Conservation (phyloP, 2,113 vertebrate genomes). For the Dasyprocta punctata region DNA sequence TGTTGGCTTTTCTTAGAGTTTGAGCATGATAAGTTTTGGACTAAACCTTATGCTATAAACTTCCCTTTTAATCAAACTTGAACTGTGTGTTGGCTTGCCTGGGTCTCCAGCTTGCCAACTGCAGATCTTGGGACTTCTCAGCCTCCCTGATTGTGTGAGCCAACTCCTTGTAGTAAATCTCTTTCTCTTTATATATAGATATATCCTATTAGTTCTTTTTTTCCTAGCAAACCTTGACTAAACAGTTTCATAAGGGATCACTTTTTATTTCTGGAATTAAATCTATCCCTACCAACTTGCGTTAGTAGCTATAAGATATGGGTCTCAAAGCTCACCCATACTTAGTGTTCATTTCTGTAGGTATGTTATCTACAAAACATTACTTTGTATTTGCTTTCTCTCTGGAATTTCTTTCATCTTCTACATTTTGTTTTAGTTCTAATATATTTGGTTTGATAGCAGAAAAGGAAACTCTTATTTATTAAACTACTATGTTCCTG, state of each 20-base stretch:
- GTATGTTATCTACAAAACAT: not conserved
- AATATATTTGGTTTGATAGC: not conserved
- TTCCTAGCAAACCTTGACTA: not conserved
- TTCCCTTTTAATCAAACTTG: not conserved
- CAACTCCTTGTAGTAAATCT: not conserved
- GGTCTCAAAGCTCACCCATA: not conserved
- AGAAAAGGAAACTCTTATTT: conserved; percentile 25
- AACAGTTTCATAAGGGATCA: not conserved
- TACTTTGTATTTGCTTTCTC: not conserved
- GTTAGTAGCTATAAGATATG: conserved; percentile 29
- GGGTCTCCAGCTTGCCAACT: not conserved
- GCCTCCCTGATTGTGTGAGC: not conserved
- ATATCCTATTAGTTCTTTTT: not conserved
- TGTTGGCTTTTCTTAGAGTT: not conserved
- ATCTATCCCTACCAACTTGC: conserved; percentile 44
- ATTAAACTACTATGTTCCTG: not conserved
- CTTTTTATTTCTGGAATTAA: conserved; percentile 36
- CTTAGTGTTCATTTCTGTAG: not conserved
- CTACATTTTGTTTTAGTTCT: conserved; percentile 21
- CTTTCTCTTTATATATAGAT: not conserved
- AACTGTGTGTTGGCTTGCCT: not conserved
- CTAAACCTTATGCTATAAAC: not conserved
- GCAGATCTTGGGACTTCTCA: not conserved
- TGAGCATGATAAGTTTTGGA: not conserved
- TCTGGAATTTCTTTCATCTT: not conserved